Evolutionary conservation across 1,140 invertebrate genomes (phyloP).

Genomic region (Drosophila kikkawai): DNA sequence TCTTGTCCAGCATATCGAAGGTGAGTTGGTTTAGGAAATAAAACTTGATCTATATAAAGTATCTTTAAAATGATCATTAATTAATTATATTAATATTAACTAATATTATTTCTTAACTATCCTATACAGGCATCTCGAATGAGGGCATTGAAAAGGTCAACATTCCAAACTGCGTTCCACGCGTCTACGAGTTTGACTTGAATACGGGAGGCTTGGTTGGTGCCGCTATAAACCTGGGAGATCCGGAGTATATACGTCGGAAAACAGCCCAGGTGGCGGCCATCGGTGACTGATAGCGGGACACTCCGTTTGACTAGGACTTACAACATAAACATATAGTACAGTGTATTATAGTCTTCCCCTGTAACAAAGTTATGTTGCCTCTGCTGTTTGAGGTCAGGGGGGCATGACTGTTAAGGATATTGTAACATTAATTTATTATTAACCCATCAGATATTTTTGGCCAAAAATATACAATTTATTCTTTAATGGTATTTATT

Average conservation of each 20-base stretch:
- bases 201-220: constrained; percentile 86
- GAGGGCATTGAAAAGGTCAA: constrained; percentile 89
- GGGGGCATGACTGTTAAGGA: constrained; percentile 8
- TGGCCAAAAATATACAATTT: constrained; percentile 46
- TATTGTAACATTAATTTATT: constrained; percentile 34
- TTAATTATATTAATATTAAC: no score
- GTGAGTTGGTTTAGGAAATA: constrained; percentile 54
- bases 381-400: background rate
- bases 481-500: background rate
- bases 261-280: constrained; percentile 86
- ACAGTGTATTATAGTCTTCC: background rate
- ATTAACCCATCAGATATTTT: constrained; percentile 34
- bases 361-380: background rate
- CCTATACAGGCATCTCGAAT: constrained; percentile 86
- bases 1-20: constrained; percentile 90
- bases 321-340: background rate
- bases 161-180: constrained; percentile 91
- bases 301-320: constrained; percentile 17
- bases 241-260: constrained; percentile 88
- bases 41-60: background rate
- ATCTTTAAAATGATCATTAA: background rate
- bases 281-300: constrained; percentile 64
- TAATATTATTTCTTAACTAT: background rate
- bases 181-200: constrained; percentile 89
- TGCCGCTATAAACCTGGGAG: constrained; percentile 88